phyloP scores from a whole-genome alignment of 2,888 invertebrate genomes.

The Pecten maximus region DNA sequence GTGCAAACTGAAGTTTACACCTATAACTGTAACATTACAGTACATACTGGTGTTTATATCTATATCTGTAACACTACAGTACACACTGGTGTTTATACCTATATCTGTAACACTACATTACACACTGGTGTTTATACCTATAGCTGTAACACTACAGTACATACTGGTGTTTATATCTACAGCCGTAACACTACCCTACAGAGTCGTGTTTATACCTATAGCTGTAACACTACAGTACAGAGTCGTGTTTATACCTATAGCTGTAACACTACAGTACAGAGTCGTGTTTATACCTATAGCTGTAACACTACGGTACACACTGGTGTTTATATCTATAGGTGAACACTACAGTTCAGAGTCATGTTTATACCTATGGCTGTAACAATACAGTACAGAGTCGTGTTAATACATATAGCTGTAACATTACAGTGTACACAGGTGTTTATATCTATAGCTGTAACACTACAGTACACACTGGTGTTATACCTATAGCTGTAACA shows the following conservation, averaged over 20 bases:
- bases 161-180: background rate
- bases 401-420: background rate
- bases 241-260: background rate
- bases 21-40: too few species aligned
- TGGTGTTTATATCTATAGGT: background rate
- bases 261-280: background rate
- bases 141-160: background rate
- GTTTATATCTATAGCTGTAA: background rate
- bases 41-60: too few species aligned
- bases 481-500: background rate
- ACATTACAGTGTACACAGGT: background rate
- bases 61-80: too few species aligned
- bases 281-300: background rate
- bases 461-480: background rate
- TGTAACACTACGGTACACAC: slow-evolving; percentile 10
- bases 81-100: too few species aligned
- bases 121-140: background rate
- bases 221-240: background rate
- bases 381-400: background rate
- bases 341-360: background rate
- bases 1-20: too few species aligned
- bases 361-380: background rate
- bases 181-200: background rate
- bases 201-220: background rate
- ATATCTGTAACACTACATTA: background rate